These are phyloP conservation scores for Escarpia spicata DNA, from an alignment of 2,888 invertebrate genomes.

Conservation along the genomic window DNA sequence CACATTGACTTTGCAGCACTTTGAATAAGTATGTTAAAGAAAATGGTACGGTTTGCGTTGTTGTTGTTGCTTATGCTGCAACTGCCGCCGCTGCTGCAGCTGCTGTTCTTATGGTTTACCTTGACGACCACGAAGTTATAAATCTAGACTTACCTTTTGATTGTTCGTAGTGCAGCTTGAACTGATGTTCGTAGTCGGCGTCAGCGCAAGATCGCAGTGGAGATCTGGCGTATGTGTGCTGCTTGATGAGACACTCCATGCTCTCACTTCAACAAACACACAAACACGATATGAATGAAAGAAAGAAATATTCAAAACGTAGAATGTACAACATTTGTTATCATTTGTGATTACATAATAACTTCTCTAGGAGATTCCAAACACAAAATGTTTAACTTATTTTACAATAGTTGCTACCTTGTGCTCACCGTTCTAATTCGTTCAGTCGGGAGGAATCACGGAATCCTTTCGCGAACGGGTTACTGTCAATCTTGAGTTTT, in stretches of 20 bases:
- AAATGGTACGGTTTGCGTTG: not conserved
- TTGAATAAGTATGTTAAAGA: not conserved
- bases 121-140: not conserved
- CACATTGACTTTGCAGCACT: not conserved
- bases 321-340: too few species aligned
- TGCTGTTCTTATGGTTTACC: not conserved
- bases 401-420: not conserved
- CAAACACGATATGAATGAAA: too few species aligned
- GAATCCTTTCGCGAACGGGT: constrained; percentile 98
- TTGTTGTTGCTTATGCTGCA: not conserved
- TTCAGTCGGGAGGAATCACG: constrained; percentile 76
- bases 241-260: constrained; percentile 82
- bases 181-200: constrained; percentile 72
- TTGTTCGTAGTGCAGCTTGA: constrained; percentile 37
- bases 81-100: not conserved
- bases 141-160: constrained; percentile 18
- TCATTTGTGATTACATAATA: too few species aligned
- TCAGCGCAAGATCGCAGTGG: constrained; percentile 79
- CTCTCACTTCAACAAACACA: constrained; percentile 72
- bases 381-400: too few species aligned
- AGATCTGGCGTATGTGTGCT: constrained; percentile 80
- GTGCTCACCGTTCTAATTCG: constrained; percentile 61
- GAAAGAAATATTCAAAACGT: too few species aligned
- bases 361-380: too few species aligned
- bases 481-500: constrained; percentile 97